Conservation (phyloP, 64 coral and sea anemone species). For the Exaiptasia diaphana region DNA sequence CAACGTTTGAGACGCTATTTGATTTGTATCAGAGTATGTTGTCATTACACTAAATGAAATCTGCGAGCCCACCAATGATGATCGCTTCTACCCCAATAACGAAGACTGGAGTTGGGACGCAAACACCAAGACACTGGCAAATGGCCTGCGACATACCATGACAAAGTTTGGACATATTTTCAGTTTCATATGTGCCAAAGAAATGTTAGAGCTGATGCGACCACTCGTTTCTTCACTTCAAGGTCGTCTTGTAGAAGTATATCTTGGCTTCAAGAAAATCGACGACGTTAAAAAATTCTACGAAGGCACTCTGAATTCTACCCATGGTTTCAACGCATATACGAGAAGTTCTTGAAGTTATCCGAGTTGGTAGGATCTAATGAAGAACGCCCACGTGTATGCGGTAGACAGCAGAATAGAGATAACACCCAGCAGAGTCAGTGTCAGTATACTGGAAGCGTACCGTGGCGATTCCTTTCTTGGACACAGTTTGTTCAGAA, state of each 20-base stretch:
- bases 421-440: conserved; percentile 2
- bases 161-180: conserved; percentile 34
- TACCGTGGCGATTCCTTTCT: conserved; percentile 5
- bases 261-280: conserved; percentile 52
- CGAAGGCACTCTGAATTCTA: neutral
- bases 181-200: conserved; percentile 30
- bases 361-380: neutral
- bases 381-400: neutral
- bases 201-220: conserved; percentile 27
- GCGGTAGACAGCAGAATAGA: neutral
- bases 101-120: conserved; percentile 45
- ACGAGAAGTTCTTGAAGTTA: neutral
- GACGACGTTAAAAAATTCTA: conserved; percentile 45
- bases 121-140: conserved; percentile 56
- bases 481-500: conserved; percentile 33
- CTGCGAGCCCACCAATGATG: conserved; percentile 54
- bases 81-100: conserved; percentile 37
- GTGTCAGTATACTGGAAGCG: neutral
- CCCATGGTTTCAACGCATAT: neutral
- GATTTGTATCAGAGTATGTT: conserved; percentile 42
- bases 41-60: conserved; percentile 58
- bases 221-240: conserved; percentile 33
- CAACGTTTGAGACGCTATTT: conserved; percentile 44
- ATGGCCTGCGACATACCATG: conserved; percentile 39
- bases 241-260: conserved; percentile 37